Evolutionary conservation across 2,797 vertebrate species (phyloP), one percentile per base, ranked within the genome.

Genomic region (Microchirus variegatus): DNA sequence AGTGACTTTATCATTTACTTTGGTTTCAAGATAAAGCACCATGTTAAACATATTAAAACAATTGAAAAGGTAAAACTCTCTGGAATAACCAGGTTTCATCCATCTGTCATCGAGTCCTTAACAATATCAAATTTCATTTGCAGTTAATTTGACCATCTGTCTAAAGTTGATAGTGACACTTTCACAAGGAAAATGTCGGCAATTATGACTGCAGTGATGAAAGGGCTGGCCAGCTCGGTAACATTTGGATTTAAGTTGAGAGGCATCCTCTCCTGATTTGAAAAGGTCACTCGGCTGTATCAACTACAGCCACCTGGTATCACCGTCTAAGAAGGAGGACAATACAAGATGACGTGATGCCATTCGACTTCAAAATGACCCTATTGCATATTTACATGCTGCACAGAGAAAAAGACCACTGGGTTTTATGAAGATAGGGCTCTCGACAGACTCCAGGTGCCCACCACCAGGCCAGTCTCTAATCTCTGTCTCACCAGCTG

Each of bases 401-500:
- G n/a, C n/a, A n/a, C n/a, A n/a, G n/a, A n/a, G n/a, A n/a, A n/a
- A n/a, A n/a, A n/a, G n/a, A n/a, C n/a, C n/a, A n/a, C n/a, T n/a
- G n/a, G n/a, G n/a, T n/a, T n/a, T n/a, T n/a, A n/a, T n/a, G n/a
- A n/a, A n/a, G n/a, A n/a, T n/a, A n/a, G n/a, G n/a, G n/a, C n/a
- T n/a, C n/a, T n/a, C n/a, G n/a, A 22, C 22, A 22, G 22, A 22
- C 72, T 84, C 63, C 75, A 73, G 67, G 79, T 77, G 60, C 63
- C 82, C 60, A 51, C 70, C 73, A 83, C 49, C 67, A 48, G 78
- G 71, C 71, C 78, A 74, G 63, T 72, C 73, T 75, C 75, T 91
- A 91, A 91, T 90, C 89, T 85, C 79, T 82, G 87, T 77, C 75
- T 82, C 73, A 85, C 83, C 92, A 92, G 90, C 90, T 93, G 91